phyloP scores from a whole-genome alignment of 2,797 vertebrate genomes.

The Perodicticus potto region DNA sequence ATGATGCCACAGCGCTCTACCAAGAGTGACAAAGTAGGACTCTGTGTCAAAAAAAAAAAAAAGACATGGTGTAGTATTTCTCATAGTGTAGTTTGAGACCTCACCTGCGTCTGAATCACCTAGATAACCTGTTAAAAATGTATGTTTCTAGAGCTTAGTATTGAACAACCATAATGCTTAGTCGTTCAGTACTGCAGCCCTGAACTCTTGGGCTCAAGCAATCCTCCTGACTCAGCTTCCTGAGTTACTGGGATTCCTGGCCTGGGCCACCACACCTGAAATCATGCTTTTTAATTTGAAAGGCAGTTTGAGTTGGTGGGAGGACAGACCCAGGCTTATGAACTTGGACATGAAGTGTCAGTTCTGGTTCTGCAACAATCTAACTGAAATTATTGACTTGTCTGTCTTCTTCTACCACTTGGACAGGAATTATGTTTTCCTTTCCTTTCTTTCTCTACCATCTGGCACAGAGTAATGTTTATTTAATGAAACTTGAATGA shows the following conservation, averaged over 20 bases:
- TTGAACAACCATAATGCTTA: too few species aligned
- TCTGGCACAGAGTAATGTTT: conserved; percentile 47
- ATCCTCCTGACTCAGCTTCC: not conserved
- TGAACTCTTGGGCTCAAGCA: not conserved
- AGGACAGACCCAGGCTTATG: not conserved
- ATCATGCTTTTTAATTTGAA: conserved; percentile 26
- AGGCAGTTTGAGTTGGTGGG: not conserved
- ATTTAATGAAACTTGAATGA: conserved; percentile 57
- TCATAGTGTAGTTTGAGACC: too few species aligned
- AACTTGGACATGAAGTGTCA: conserved; percentile 1
- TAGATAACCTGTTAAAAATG: too few species aligned
- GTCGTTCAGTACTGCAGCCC: not conserved
- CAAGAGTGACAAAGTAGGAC: too few species aligned
- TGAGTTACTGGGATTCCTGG: not conserved
- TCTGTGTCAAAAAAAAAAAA: not conserved
- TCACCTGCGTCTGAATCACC: too few species aligned
- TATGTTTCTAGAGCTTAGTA: too few species aligned
- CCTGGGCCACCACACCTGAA: not conserved
- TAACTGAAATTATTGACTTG: not conserved
- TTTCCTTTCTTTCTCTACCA: conserved; percentile 52
- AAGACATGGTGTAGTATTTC: too few species aligned
- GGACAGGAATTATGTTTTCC: conserved; percentile 44
- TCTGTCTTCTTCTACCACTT: conserved; percentile 26
- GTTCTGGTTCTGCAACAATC: conserved; percentile 16
- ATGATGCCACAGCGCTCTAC: too few species aligned